phyloP scores from a whole-genome alignment of 2,888 invertebrate species.

The Phaonia tiefii region DNA sequence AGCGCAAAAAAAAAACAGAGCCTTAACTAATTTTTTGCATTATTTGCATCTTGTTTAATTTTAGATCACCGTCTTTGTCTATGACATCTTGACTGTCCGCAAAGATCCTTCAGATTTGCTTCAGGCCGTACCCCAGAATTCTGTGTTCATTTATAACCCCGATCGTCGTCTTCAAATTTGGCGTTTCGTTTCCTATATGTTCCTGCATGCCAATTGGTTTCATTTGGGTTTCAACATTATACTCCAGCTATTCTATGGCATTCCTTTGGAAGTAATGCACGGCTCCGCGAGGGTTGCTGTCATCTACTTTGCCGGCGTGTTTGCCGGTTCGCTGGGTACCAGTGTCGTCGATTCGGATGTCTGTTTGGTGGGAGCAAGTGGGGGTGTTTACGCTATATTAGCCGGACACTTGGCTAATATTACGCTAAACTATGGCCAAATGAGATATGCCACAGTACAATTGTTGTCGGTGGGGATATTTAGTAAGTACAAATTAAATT shows the following conservation, averaged over 20 bases:
- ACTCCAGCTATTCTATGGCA: constrained; percentile 95
- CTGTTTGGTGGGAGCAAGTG: constrained; percentile 97
- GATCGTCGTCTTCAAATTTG: constrained; percentile 94
- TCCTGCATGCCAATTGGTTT: constrained; percentile 97
- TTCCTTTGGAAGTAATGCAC: constrained; percentile 98
- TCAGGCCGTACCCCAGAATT: constrained; percentile 96
- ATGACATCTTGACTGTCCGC: constrained; percentile 86
- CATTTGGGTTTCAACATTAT: constrained; percentile 97
- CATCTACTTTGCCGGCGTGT: constrained; percentile 95
- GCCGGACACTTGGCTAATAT: constrained; percentile 98
- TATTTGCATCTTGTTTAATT: constrained; percentile 76
- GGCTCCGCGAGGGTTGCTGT: constrained; percentile 92
- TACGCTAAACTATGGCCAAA: constrained; percentile 95
- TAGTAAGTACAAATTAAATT: constrained; percentile 82
- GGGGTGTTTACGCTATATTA: constrained; percentile 98
- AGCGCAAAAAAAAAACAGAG: no score
- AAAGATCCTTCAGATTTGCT: constrained; percentile 85
- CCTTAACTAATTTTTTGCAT: constrained; percentile 36
- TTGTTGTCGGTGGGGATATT: constrained; percentile 95
- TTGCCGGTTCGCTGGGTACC: constrained; percentile 91
- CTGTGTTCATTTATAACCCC: constrained; percentile 95
- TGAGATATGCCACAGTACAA: constrained; percentile 95
- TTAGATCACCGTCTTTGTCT: constrained; percentile 95
- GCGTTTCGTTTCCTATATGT: constrained; percentile 96
- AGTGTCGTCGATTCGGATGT: constrained; percentile 97